Evolutionary conservation across 1,140 invertebrate genomes (phyloP), one percentile per base, ranked within the genome.

Genomic region (Coenobita brevimanus): DNA sequence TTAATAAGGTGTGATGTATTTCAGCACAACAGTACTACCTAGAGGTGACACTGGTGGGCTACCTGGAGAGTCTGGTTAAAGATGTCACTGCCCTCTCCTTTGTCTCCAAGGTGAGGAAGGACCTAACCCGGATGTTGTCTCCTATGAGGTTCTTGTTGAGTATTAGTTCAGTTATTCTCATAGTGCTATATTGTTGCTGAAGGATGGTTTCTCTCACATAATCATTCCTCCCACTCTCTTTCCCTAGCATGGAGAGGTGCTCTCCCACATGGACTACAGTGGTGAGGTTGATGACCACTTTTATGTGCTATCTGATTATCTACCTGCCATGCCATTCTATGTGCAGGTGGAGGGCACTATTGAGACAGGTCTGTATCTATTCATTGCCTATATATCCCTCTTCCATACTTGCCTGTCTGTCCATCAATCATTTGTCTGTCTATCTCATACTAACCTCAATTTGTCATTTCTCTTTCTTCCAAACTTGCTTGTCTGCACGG

Each of bases 221-320:
- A n/a, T n/a, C n/a, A n/a, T n/a, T n/a, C n/a, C 33, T 0, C 0
- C n/a, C 24, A 4, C 67, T 54, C 64, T 30, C 10, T 50, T 38
- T 50, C 21, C 33, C 30, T 46, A 83, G 82, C 3, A 33, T 27
- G 82, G 82, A 21, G 27, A 33, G 21, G n/a, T 73, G 6, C 46
- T 73, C 13, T 83, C 82, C 43, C 69, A 73, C 1, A 50, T 71
- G 1, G 43, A 83, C 30, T 75, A 83, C 43, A 6, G 15, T 17
- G 67, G 36, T 2, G 46, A 57, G 8, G 67, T 83, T 43, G 82
- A 83, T 57, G 82, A 83, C 43, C 82, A 83, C 13, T 83, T 83
- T 46, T 83, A 54, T 24, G 54, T 73, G 46, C 46, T 54, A 3
- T 54, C 82, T 1, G 67, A 83, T 38, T 24, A 21, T 10, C 67